These are phyloP conservation scores for Fragum fragum DNA, from an alignment of 2,888 invertebrate species.

Conservation along the genomic window DNA sequence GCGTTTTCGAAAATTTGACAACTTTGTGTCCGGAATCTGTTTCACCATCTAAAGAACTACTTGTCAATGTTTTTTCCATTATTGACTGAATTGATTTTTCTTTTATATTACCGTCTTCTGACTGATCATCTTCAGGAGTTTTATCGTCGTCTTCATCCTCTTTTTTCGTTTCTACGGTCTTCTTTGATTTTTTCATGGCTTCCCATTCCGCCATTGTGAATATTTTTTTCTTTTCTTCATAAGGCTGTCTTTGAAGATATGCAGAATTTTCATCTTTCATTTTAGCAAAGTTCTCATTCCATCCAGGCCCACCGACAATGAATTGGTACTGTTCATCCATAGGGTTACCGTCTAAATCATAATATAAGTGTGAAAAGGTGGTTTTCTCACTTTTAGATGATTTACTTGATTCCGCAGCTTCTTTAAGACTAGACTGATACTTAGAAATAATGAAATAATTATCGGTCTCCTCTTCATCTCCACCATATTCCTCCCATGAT, in stretches of 20 bases:
- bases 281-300: constrained; percentile 62
- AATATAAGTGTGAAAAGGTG: constrained; percentile 63
- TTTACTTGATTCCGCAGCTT: constrained; percentile 60
- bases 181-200: constrained; percentile 79
- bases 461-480: constrained; percentile 59
- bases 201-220: constrained; percentile 85
- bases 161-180: constrained; percentile 29
- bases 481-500: constrained; percentile 76
- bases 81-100: constrained; percentile 34
- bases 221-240: constrained; percentile 82
- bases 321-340: constrained; percentile 68
- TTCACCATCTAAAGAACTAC: constrained; percentile 52
- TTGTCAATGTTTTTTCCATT: constrained; percentile 50
- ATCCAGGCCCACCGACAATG: constrained; percentile 50
- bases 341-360: constrained; percentile 79
- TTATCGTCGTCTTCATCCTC: constrained; percentile 35
- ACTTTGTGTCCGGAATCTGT: constrained; percentile 48
- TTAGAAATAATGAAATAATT: constrained; percentile 68
- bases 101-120: constrained; percentile 47
- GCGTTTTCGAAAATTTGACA: neutral
- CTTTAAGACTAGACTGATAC: constrained; percentile 62
- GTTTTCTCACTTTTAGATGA: constrained; percentile 55
- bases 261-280: constrained; percentile 49
- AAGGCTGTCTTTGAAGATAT: constrained; percentile 76
- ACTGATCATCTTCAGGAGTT: constrained; percentile 29